Evolutionary conservation across 2,888 invertebrate species (phyloP), one percentile per base, ranked within the genome.

Genomic region (Congeria kusceri): DNA sequence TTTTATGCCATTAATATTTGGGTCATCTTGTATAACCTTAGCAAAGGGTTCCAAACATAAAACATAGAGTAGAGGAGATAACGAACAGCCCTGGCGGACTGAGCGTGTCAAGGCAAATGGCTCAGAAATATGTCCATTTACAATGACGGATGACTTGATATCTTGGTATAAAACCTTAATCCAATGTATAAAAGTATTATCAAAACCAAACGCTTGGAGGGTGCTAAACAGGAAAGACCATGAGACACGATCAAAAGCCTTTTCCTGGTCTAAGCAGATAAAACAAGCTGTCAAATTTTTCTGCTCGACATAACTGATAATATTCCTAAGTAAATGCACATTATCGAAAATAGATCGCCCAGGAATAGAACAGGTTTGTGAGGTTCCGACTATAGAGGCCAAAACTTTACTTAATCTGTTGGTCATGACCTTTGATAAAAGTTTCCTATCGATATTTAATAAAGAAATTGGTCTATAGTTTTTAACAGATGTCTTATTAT

Each of bases 361-460:
- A 85, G n/a, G 83, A 78, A n/a, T 71, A 13, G 77, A 61, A 62
- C 84, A 85, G 23, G 87, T 85, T 82, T 86, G 85, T 58, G 79
- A 73, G 9, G 58, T 49, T 23, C 77, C 67, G 49, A 86, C 72
- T 9, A 86, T 61, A 18, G 69, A 53, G 1, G 65, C 18, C 23
- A 86, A 39, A 28, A 85, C 75, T 11, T 44, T 28, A 20, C 64
- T 58, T 20, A 87, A 49, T 7, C 83, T 20, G 29, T 67, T 82
- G 11, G 80, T 56, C n/a, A 86, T 56, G 13, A 70, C 25, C 73
- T 84, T 85, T 3, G 84, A 83, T 11, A 87, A 29, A 57, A 85
- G 80, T 72, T 87, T 84, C 18, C 83, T 72, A 59, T 87, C 85
- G 11, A 80, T 49, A 76, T 85, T 83, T 25, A 86, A 58, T 3